These are phyloP conservation scores for Muricea muricata DNA, from an alignment of 92 coral and sea anemone species.

Conservation along the genomic window DNA sequence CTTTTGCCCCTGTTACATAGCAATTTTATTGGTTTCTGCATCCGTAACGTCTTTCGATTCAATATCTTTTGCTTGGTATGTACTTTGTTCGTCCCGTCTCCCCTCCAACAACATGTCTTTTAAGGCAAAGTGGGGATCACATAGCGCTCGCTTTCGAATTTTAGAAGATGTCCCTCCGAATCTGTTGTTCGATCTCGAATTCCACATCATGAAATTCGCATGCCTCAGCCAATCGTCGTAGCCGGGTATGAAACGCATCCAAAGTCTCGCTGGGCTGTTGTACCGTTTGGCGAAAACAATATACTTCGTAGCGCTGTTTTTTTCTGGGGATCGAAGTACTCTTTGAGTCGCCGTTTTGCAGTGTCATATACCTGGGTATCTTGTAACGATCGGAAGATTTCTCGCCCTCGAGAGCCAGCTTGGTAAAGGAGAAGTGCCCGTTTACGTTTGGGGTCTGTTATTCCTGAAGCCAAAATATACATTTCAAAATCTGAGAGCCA, in stretches of 20 bases:
- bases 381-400: neutral
- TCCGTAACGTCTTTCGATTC: neutral
- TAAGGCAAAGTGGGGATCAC: neutral
- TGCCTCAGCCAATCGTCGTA: neutral
- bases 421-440: too few relatives aligned
- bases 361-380: neutral
- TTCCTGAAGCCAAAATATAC: too few relatives aligned
- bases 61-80: neutral
- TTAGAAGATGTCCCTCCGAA: neutral
- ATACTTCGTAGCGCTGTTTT: neutral
- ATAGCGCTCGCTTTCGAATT: neutral
- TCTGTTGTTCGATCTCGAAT: neutral
- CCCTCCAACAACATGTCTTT: neutral
- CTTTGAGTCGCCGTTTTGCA: neutral
- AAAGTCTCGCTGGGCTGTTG: too few relatives aligned
- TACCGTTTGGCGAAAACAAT: too few relatives aligned
- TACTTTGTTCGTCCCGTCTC: neutral
- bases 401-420: too few relatives aligned
- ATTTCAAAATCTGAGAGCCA: too few relatives aligned
- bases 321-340: slow-evolving; percentile 11
- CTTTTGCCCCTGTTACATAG: neutral
- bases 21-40: neutral
- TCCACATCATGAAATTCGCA: neutral
- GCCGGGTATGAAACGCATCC: neutral
- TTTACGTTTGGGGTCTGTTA: too few relatives aligned